These are phyloP conservation scores for Listrodromus nycthemerus DNA, from an alignment of 2,888 invertebrate species.

Conservation along the genomic window DNA sequence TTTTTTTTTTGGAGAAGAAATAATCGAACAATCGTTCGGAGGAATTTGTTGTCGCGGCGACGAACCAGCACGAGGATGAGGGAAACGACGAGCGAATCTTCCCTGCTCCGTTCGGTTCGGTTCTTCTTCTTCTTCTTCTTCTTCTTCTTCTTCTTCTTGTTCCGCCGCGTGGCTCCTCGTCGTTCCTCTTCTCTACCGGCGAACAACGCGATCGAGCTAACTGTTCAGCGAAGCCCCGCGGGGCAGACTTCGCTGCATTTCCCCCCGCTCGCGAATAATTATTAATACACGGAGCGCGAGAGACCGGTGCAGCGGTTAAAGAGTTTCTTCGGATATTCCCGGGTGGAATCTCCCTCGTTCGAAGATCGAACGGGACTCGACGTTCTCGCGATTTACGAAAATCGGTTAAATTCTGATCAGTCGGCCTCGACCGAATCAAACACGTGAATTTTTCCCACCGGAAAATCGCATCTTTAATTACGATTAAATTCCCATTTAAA, in stretches of 20 bases:
- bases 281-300: constrained; percentile 58
- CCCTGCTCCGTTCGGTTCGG: constrained; percentile 29
- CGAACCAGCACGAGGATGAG: constrained; percentile 23
- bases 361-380: constrained; percentile 9
- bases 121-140: constrained; percentile 3
- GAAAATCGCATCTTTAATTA: too few species aligned
- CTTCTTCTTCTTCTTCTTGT: too few species aligned
- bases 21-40: background rate
- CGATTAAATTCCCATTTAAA: too few species aligned
- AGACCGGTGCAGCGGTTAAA: constrained; percentile 13
- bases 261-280: constrained; percentile 56
- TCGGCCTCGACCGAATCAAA: too few species aligned
- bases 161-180: background rate
- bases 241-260: constrained; percentile 32
- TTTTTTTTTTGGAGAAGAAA: background rate
- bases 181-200: constrained; percentile 25
- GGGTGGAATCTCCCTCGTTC: background rate
- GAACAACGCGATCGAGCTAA: constrained; percentile 50
- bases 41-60: background rate
- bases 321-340: constrained; percentile 17
- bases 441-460: too few species aligned
- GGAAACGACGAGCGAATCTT: constrained; percentile 36
- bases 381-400: constrained; percentile 19
- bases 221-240: constrained; percentile 50
- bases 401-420: background rate